Percentiles rank a stretch among this genome's conserved stretches.
Conservation (phyloP, 2,888 invertebrate genomes). For the Caprella mutica region DNA sequence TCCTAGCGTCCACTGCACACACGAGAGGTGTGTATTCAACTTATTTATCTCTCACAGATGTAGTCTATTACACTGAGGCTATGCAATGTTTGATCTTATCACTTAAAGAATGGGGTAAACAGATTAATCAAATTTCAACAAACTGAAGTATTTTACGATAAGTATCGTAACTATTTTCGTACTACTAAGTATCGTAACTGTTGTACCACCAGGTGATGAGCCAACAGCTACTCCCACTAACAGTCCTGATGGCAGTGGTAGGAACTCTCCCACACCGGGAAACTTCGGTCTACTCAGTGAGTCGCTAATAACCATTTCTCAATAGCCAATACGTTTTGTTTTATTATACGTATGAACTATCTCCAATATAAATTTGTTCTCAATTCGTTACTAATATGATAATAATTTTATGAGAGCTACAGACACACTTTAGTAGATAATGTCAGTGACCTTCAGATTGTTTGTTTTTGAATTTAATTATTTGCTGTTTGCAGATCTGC, state of each 20-base stretch:
- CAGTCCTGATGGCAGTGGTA: slow-evolving; percentile 57
- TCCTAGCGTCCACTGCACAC: slow-evolving; percentile 37
- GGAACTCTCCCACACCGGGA: slow-evolving; percentile 37
- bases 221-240: slow-evolving; percentile 78
- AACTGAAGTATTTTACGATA: too few species aligned
- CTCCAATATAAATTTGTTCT: not conserved
- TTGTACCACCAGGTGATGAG: slow-evolving; percentile 57
- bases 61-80: too few species aligned
- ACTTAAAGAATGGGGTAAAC: too few species aligned
- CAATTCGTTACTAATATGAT: not conserved
- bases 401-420: not conserved
- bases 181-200: slow-evolving; percentile 52
- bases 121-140: too few species aligned
- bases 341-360: not conserved
- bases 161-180: slow-evolving; percentile 58
- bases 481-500: slow-evolving; percentile 16
- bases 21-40: too few species aligned
- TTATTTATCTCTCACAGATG: too few species aligned
- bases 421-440: not conserved
- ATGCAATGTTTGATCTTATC: too few species aligned
- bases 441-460: not conserved
- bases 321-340: not conserved
- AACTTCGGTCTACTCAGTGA: slow-evolving; percentile 26
- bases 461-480: not conserved
- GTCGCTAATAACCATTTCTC: not conserved